Evolutionary conservation across 2,888 invertebrate genomes (phyloP).

Genomic region (Eilema sororculum): DNA sequence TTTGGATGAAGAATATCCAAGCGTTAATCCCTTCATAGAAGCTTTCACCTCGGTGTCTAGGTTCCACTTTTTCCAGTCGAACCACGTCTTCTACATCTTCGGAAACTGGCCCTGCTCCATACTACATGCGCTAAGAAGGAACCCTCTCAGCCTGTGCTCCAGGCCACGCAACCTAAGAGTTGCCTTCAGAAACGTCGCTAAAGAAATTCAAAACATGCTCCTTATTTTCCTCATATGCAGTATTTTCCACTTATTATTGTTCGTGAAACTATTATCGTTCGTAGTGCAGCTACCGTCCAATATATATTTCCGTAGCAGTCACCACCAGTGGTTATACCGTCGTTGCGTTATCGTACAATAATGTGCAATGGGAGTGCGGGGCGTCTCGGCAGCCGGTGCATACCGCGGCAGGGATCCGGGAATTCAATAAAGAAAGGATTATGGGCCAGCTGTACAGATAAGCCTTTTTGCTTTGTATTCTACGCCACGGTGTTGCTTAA

Average conservation of each 20-base stretch:
- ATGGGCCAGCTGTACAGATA: slow-evolving; percentile 44
- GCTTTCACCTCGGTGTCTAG: no score
- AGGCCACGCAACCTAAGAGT: no score
- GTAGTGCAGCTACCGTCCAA: neutral
- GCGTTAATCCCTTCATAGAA: no score
- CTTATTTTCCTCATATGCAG: no score
- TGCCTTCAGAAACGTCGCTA: no score
- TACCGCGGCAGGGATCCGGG: slow-evolving; percentile 63
- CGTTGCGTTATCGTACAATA: slow-evolving; percentile 18
- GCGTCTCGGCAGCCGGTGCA: slow-evolving; percentile 56
- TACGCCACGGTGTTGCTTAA: slow-evolving; percentile 11
- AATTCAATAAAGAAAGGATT: slow-evolving; percentile 81
- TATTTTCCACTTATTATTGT: neutral
- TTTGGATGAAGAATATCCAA: no score
- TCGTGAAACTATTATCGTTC: neutral
- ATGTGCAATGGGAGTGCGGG: slow-evolving; percentile 36
- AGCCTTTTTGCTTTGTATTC: slow-evolving; percentile 18
- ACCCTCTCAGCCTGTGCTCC: no score
- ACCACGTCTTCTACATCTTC: no score
- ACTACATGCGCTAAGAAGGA: no score
- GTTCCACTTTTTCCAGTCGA: no score
- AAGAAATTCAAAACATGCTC: no score
- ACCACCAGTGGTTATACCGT: neutral
- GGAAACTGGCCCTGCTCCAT: no score
- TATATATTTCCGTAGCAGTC: neutral